Conservation (phyloP, 1,140 invertebrate genomes). For the Eciton burchellii region DNA sequence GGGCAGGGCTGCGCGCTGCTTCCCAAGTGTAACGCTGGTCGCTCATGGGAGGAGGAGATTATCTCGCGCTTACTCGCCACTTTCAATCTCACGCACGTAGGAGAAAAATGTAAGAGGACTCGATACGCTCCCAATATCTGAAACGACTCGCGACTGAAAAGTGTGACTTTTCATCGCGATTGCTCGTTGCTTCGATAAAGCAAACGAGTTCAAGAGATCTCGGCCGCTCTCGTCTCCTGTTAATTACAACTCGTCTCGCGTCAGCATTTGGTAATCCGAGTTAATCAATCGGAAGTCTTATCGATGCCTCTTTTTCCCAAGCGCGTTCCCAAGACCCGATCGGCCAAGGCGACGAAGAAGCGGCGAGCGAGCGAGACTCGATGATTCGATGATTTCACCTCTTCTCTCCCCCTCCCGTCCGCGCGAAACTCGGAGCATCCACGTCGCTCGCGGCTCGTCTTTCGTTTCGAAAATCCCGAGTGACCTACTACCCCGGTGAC, state of each 20-base stretch:
- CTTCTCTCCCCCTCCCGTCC: constrained; percentile 19
- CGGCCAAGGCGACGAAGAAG: neutral
- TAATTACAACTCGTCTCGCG: neutral
- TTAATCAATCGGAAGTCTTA: neutral
- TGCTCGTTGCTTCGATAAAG: no score
- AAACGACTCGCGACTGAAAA: neutral
- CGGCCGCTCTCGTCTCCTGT: neutral
- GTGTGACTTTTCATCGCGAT: neutral
- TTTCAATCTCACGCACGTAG: no score
- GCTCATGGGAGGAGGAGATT: no score
- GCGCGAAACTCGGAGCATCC: constrained; percentile 26
- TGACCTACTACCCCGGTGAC: constrained; percentile 83
- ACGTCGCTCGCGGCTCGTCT: constrained; percentile 58
- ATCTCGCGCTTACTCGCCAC: no score
- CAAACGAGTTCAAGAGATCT: neutral
- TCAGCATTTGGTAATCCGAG: neutral
- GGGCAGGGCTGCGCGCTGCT: no score
- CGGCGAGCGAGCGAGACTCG: constrained; percentile 38
- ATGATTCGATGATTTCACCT: constrained; percentile 77
- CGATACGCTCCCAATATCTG: no score
- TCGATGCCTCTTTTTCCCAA: neutral
- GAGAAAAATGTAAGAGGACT: no score
- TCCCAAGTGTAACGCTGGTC: no score
- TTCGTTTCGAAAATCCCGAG: constrained; percentile 77
- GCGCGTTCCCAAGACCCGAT: neutral